phyloP scores from a whole-genome alignment of 2,113 vertebrate genomes.

The Saimiri boliviensis region DNA sequence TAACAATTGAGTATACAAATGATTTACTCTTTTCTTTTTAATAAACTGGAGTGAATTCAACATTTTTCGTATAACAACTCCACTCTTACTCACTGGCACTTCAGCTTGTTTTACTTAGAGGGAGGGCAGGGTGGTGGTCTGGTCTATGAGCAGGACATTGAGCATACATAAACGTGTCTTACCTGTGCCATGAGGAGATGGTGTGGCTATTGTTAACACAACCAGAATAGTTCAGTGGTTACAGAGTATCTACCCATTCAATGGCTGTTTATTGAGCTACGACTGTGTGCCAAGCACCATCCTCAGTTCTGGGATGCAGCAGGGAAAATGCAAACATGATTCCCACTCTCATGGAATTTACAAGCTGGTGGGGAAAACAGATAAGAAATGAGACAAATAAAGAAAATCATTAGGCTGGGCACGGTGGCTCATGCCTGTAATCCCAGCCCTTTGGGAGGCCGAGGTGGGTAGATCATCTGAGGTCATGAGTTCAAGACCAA shows the following conservation, averaged over 20 bases:
- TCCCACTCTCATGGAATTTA: neutral
- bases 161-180: neutral
- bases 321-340: neutral
- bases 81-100: fast-evolving
- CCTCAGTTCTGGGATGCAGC: neutral
- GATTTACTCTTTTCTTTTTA: neutral
- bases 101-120: neutral
- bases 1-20: neutral
- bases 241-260: neutral
- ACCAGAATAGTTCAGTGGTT: neutral
- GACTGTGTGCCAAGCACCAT: neutral
- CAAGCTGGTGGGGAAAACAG: neutral
- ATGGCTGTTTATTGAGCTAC: neutral
- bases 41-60: neutral
- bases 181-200: fast-evolving
- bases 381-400: neutral
- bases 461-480: too few relatives aligned
- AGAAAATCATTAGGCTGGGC: neutral
- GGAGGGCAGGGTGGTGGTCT: neutral
- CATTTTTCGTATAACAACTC: neutral
- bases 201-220: neutral
- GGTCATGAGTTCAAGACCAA: too few relatives aligned
- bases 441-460: too few relatives aligned
- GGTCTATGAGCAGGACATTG: neutral
- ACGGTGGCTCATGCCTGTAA: too few relatives aligned